Evolutionary conservation across 2,797 vertebrate genomes (phyloP), one percentile per base, ranked within the genome.

Genomic region (Enteromius argenteus): DNA sequence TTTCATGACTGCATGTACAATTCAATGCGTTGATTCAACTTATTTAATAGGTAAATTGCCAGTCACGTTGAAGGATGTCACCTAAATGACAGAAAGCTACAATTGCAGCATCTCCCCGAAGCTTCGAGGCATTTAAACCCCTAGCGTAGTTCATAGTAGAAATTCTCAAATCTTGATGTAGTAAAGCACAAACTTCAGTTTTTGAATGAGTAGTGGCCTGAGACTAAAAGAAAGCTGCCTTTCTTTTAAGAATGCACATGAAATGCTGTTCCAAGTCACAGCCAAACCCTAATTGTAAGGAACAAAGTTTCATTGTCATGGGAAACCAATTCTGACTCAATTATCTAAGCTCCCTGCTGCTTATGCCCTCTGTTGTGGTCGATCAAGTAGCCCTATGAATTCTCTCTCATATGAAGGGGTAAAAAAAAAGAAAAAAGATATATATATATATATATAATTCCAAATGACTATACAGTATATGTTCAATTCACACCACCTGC

Each of bases 341-440:
- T 90, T 91, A 90, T 90, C 89, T 89, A 79, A 73, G 85, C 88
- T 90, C 90, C 90, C 90, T 39, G 87, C 90, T 90, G 90, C 88
- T 88, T 73, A 86, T 75, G 79, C 39, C 85, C 87, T 86, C 73
- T 75, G 86, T 86, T 87, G 77, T 89, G 85, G 85, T 86, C 88
- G 23, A 89, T 88, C 88, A 85, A 81, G 85, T 85, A 88, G 85
- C 80, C 86, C 84, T 86, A 83, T 84, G 88, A 87, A 89, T 76
- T 86, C 81, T 66, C 76, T 88, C 86, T 90, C 79, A 86, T 89
- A 80, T 89, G 64, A 84, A 81, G 84, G 60, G 49, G 69, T 4
- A 4, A 58, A 75, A 74, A 72, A 75, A 68, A 83, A 82, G 27
- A 51, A 83, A 46, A 86, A 77, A 86, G 77, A 66, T 80, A 72